These are phyloP conservation scores for Camelus dromedarius DNA, from an alignment of 2,113 vertebrate species.

Conservation along the genomic window DNA sequence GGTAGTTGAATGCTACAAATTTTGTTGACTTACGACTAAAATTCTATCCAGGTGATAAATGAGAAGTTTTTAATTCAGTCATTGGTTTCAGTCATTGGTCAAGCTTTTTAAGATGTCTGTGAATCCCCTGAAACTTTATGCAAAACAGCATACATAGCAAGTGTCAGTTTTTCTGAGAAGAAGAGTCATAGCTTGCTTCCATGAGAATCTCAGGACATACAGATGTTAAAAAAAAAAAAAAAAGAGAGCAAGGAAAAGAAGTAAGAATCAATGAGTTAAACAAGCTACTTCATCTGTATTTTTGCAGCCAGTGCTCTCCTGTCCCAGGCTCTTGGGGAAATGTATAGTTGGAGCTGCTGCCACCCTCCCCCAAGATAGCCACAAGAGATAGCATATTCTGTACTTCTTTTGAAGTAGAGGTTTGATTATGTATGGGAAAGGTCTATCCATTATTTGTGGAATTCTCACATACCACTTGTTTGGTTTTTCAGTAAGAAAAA, in stretches of 20 bases:
- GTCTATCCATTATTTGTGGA: neutral
- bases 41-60: neutral
- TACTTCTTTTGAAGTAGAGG: neutral
- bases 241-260: neutral
- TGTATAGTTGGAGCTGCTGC: neutral
- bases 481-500: neutral
- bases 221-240: neutral
- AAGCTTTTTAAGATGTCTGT: neutral
- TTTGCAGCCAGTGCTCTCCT: neutral
- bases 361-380: neutral
- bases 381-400: neutral
- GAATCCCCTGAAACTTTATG: neutral
- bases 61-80: neutral
- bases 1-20: neutral
- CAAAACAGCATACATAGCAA: neutral
- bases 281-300: neutral
- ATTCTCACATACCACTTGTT: neutral
- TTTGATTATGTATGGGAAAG: neutral
- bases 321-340: neutral
- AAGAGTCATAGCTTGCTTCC: neutral
- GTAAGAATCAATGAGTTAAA: neutral
- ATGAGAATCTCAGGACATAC: neutral
- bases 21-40: neutral
- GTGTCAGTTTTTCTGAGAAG: neutral
- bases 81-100: neutral